These are phyloP conservation scores for Antechinus flavipes DNA, from an alignment of 2,113 vertebrate genomes.

Conservation along the genomic window DNA sequence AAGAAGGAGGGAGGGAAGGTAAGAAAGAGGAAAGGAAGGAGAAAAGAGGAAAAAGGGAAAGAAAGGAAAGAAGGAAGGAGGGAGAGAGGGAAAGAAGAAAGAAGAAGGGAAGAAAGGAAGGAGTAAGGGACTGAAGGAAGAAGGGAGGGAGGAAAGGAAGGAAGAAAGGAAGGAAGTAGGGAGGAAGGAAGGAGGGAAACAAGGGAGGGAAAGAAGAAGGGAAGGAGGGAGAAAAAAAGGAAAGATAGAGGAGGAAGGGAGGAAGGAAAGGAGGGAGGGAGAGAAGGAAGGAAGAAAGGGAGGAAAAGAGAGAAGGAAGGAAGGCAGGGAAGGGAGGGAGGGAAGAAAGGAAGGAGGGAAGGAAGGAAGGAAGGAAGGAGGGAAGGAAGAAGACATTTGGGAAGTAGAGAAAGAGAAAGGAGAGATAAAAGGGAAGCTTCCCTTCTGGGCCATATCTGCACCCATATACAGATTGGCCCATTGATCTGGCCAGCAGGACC, in stretches of 20 bases:
- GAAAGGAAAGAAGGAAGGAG: background rate
- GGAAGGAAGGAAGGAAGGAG: no score
- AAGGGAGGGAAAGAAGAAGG: background rate
- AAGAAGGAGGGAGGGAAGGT: accelerated
- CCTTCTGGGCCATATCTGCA: background rate
- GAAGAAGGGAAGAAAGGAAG: no score
- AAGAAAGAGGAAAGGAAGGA: background rate
- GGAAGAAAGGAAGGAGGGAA: background rate
- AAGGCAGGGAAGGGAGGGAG: background rate
- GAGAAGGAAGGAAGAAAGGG: background rate
- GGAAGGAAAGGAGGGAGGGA: accelerated
- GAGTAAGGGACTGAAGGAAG: background rate
- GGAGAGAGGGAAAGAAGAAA: no score
- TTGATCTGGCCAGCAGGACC: background rate
- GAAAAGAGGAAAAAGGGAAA: no score
- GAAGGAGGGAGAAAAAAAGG: accelerated
- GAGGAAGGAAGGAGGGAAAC: background rate
- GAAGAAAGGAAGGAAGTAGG: accelerated
- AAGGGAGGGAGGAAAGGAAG: background rate
- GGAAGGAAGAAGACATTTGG: background rate
- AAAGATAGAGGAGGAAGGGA: background rate
- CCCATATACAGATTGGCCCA: background rate
- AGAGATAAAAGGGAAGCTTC: background rate
- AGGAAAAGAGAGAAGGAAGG: no score
- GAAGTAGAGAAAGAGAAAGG: background rate